Evolutionary conservation across 2,888 invertebrate species (phyloP), one percentile per base, ranked within the genome.

Genomic region (Drosophila anomalata): DNA sequence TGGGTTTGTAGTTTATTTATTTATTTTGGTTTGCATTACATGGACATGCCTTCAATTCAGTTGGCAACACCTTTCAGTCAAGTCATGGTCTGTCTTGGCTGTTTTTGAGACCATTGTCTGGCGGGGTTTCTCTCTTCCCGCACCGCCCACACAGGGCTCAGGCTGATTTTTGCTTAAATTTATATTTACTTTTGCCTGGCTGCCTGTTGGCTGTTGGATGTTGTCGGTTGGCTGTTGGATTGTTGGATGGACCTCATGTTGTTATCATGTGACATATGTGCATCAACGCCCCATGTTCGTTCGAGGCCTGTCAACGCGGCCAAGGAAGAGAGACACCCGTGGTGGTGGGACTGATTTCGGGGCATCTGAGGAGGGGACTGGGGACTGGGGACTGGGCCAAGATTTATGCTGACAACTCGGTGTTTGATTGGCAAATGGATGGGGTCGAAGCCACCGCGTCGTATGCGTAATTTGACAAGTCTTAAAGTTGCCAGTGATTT

Each of bases 241-340:
- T 50, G 48, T 48, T 54, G 74, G 56, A 58, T 51, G 46, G 75
- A 70, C 70, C 70, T 75, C 89, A 83, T 89, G 89, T 89, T 89
- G 88, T 89, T 88, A 89, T 75, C 87, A 72, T 80, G 89, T 86
- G 85, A 86, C 89, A 86, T 89, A 89, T 89, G 89, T 89, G 86
- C 89, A 88, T 87, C 89, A 88, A 89, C 86, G 87, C 86, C 81
- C 87, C 78, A 80, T 78, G 78, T 88, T 87, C 78, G 84, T 58
- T 58, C 70, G 50, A 55, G 47, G 70, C 60, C 73, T 73, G 73
- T 73, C 73, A 73, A 60, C 73, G 73, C 75, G 60, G 55, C 69
- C 50, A 66, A 58, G 66, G 71, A 44, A 22, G 44, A 42, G 46
- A 73, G 75, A 75, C 75, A 72, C 75, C 72, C 72, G 52, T 61